Conservation (phyloP, 35 echinoderm and acorn worm species). For the Anneissia japonica region DNA sequence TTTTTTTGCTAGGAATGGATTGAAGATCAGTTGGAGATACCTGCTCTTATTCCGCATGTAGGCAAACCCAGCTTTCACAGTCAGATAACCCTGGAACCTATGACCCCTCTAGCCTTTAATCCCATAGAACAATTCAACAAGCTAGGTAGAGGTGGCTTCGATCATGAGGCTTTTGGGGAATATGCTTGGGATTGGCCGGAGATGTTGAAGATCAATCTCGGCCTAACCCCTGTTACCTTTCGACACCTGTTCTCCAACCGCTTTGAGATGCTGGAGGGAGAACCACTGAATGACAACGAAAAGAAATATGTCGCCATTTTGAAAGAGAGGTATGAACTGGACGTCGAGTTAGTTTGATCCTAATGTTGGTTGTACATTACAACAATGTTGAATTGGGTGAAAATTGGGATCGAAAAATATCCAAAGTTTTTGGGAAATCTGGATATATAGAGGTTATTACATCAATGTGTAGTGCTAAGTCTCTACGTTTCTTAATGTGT, state of each 20-base stretch:
- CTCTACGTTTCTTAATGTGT: too few relatives aligned
- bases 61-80: not conserved
- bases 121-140: not conserved
- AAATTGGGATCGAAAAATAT: too few relatives aligned
- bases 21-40: not conserved
- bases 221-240: not conserved
- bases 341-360: not conserved
- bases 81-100: not conserved
- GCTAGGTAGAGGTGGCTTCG: not conserved
- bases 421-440: too few relatives aligned
- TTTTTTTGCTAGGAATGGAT: not conserved
- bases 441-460: too few relatives aligned
- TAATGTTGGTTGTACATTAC: too few relatives aligned
- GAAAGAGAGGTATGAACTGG: not conserved
- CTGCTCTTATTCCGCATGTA: not conserved
- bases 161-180: not conserved
- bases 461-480: too few relatives aligned
- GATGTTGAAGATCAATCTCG: not conserved
- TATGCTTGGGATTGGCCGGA: not conserved
- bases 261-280: not conserved
- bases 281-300: not conserved
- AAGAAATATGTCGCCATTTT: not conserved
- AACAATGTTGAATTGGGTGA: too few relatives aligned
- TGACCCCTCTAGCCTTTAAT: not conserved
- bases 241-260: not conserved